phyloP scores from a whole-genome alignment of 2,888 invertebrate genomes.

The Axea sp. region DNA sequence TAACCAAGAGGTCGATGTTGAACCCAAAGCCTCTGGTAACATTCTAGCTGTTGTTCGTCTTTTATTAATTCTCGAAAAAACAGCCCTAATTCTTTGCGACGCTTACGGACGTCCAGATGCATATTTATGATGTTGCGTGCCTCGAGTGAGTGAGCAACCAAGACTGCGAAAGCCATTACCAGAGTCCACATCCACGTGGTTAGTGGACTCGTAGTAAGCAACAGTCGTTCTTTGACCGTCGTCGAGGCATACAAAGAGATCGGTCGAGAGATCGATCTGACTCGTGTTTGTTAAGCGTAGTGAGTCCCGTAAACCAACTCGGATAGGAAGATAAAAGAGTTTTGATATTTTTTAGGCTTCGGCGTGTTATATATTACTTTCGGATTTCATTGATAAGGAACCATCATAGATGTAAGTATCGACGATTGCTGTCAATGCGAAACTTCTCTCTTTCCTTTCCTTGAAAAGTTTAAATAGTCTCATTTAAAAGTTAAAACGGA shows the following conservation, averaged over 20 bases:
- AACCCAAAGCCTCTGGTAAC: too few relatives aligned
- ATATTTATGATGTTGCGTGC: slow-evolving; percentile 57
- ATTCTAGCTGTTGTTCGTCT: too few relatives aligned
- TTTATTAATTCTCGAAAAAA: too few relatives aligned
- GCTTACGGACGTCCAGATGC: slow-evolving; percentile 36
- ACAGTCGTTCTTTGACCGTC: slow-evolving; percentile 57
- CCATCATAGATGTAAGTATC: slow-evolving; percentile 26
- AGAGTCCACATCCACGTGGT: slow-evolving; percentile 53
- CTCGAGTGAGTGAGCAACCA: slow-evolving; percentile 35
- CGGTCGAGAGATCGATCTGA: slow-evolving; percentile 9
- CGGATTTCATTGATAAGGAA: neutral
- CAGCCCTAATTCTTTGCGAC: too few relatives aligned
- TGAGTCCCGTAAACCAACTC: too few relatives aligned
- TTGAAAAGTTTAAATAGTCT: slow-evolving; percentile 7
- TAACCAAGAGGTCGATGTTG: too few relatives aligned
- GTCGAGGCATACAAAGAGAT: slow-evolving; percentile 23
- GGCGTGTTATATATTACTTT: too few relatives aligned
- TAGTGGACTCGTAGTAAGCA: slow-evolving; percentile 43
- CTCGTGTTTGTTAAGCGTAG: too few relatives aligned
- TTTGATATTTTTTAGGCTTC: neutral
- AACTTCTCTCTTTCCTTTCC: neutral
- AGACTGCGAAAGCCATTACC: slow-evolving; percentile 56
- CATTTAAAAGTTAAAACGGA: slow-evolving; percentile 39
- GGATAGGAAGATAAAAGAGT: too few relatives aligned
- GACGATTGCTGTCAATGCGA: slow-evolving; percentile 1